Conservation (phyloP, 2,113 vertebrate species). For the Microtus ochrogaster region DNA sequence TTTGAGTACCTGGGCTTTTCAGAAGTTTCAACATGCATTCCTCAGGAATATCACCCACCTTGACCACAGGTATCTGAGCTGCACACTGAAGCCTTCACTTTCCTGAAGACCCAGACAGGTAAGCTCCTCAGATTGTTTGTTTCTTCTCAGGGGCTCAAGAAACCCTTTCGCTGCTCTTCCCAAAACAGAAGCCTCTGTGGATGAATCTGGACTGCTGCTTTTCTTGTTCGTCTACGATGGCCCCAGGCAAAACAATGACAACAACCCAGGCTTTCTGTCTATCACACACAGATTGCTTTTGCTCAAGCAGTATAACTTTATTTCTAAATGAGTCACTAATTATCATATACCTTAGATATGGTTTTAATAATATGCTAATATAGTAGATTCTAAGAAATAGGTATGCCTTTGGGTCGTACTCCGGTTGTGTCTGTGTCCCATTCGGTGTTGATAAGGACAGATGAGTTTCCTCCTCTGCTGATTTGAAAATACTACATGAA, state of each 20-base stretch:
- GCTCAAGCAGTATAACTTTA: background rate
- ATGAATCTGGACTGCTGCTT: background rate
- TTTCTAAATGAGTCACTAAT: background rate
- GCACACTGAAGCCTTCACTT: background rate
- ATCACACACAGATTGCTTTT: background rate
- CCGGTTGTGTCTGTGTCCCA: background rate
- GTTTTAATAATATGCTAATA: background rate
- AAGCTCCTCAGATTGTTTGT: background rate
- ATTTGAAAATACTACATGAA: slow-evolving; percentile 23
- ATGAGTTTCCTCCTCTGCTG: background rate
- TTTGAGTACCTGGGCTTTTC: background rate
- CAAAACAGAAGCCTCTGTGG: background rate
- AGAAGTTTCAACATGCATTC: background rate
- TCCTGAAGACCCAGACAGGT: background rate
- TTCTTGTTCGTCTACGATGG: background rate
- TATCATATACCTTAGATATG: background rate
- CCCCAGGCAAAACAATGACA: no score
- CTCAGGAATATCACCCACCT: background rate
- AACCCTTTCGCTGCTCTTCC: background rate
- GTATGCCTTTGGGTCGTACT: background rate
- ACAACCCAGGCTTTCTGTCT: background rate
- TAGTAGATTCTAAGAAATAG: background rate
- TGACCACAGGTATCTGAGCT: background rate
- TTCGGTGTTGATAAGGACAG: slow-evolving; percentile 6
- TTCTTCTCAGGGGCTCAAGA: background rate